Evolutionary conservation across 1,140 invertebrate species (phyloP), one percentile per base, ranked within the genome.

Genomic region (Panulirus ornatus): DNA sequence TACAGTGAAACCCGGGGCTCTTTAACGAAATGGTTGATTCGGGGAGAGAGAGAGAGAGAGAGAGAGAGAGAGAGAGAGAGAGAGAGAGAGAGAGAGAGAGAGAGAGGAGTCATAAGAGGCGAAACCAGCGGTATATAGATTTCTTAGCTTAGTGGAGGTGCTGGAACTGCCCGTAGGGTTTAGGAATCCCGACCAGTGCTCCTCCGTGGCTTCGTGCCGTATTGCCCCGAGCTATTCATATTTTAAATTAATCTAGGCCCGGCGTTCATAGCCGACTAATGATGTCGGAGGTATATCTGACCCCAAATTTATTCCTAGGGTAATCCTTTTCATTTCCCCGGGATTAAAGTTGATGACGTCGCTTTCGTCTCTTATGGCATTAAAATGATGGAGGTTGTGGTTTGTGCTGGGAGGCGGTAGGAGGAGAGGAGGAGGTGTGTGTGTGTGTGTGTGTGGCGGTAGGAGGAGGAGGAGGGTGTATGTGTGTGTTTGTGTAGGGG

Each of bases 271-370:
- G 19, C 40, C 76, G 76, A 79, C 76, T 79, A 79, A 79, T 79
- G 76, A 79, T 79, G 76, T 79, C 42, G 22, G 76, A 47, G 76
- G 44, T n/a, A 51, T 73, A 73, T 73, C 70, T 73, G 70, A 73
- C 70, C 34, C 51, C 47, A 27, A 58, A 58, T 54, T 81, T 81
- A 54, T 81, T 36, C 78, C 54, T 19, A 22, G 81, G 44, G 63
- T 84, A 84, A 84, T 84, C 54, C 63, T 66, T 34, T 84, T 42
- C 83, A 47, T 73, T 84, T 84, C 42, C 30, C 78, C 9, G 42
- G 83, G 63, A 71, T 84, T 84, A 84, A 84, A 84, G 63, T 73
- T 47, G 83, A 84, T 71, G 83, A 71, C 83, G 38, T 36, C n/a
- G 83, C 70, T 70, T 84, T 71, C 70, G 63, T 84, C 63, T 73